Conservation (phyloP, 2,888 invertebrate species). For the Acanthosepion lycidas region DNA sequence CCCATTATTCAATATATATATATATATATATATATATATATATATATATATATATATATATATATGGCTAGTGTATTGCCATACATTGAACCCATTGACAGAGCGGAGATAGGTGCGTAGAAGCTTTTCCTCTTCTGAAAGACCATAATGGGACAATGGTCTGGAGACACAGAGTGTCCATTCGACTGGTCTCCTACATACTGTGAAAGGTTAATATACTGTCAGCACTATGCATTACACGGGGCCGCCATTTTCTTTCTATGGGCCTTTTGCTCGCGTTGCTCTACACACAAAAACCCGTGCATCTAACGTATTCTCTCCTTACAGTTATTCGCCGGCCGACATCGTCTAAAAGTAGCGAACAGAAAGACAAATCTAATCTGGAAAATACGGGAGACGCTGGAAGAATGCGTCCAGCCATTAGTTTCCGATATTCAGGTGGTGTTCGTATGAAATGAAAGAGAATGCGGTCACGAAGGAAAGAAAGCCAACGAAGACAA, state of each 20-base stretch:
- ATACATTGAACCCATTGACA: background rate
- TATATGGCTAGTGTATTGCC: background rate
- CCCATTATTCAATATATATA: background rate
- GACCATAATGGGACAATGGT: constrained; percentile 33
- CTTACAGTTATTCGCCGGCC: background rate
- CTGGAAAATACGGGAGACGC: background rate
- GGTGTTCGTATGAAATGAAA: background rate
- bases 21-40: constrained; percentile 13
- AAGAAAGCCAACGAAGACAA: too few species aligned
- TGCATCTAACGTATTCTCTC: background rate
- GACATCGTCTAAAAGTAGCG: background rate
- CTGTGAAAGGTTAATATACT: constrained; percentile 33
- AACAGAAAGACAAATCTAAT: background rate
- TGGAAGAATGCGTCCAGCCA: background rate
- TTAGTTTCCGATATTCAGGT: background rate
- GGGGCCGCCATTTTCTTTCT: constrained; percentile 7
- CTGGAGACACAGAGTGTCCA: constrained; percentile 1
- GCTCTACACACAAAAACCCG: background rate
- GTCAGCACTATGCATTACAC: constrained; percentile 33
- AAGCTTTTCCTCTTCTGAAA: constrained; percentile 33
- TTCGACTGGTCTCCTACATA: constrained; percentile 3
- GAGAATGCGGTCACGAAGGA: too few species aligned
- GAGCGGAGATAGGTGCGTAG: background rate
- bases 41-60: background rate
- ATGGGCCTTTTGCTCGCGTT: background rate